phyloP scores from a whole-genome alignment of 2,888 invertebrate species.

The Lochmaea capreae region DNA sequence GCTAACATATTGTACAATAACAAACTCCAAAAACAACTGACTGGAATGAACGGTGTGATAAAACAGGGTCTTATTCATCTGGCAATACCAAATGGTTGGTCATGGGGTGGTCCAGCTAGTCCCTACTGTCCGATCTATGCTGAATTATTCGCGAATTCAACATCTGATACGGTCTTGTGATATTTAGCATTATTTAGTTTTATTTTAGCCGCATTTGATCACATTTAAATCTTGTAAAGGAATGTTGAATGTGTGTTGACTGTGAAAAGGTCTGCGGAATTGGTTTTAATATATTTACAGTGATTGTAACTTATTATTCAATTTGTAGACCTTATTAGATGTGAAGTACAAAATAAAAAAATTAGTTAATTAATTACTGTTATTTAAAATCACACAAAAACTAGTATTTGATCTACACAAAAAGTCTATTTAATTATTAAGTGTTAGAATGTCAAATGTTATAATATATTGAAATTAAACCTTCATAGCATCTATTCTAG shows the following conservation, averaged over 20 bases:
- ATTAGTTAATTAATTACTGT: background rate
- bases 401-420: background rate
- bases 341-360: constrained; percentile 1
- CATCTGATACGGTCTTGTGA: constrained; percentile 58
- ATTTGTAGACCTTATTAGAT: background rate
- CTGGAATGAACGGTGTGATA: constrained; percentile 73
- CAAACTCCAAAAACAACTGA: constrained; percentile 59
- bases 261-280: background rate
- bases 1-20: constrained; percentile 53
- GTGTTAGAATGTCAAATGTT: too few relatives aligned
- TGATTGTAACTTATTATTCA: background rate
- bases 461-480: too few relatives aligned
- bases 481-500: too few relatives aligned
- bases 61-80: constrained; percentile 79
- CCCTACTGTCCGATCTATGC: constrained; percentile 82
- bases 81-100: constrained; percentile 86
- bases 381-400: background rate
- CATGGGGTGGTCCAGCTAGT: constrained; percentile 83
- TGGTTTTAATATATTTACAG: background rate
- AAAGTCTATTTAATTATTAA: background rate
- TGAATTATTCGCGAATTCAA: constrained; percentile 69
- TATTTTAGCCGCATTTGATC: constrained; percentile 50
- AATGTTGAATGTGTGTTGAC: background rate
- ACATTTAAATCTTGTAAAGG: constrained; percentile 1
- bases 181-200: constrained; percentile 54